These are phyloP conservation scores for Sporophila hypoxantha DNA, from an alignment of 2,113 vertebrate species.

Conservation along the genomic window DNA sequence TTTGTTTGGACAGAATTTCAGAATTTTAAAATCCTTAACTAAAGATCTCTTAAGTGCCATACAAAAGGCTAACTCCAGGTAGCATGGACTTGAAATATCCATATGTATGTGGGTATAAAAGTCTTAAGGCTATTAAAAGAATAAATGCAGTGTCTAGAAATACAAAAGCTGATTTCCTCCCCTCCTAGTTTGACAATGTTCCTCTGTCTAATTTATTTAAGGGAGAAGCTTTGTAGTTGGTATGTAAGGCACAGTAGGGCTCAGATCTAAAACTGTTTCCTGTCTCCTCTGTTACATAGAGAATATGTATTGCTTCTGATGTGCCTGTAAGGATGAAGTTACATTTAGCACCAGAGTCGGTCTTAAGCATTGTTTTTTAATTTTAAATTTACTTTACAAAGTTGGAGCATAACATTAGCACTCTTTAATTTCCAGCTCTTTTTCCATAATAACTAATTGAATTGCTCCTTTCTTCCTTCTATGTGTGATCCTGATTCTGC, in stretches of 20 bases:
- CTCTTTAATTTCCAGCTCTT: constrained; percentile 67
- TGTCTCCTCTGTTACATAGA: not conserved
- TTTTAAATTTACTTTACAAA: constrained; percentile 15
- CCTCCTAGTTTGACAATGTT: not conserved
- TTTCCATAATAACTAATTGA: constrained; percentile 80
- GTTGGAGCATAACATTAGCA: constrained; percentile 59
- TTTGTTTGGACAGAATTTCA: not conserved
- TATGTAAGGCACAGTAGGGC: not conserved
- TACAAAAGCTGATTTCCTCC: not conserved
- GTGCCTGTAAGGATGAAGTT: not conserved
- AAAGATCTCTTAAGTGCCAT: not conserved
- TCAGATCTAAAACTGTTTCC: constrained; percentile 1
- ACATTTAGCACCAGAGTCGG: not conserved
- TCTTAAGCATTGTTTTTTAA: not conserved
- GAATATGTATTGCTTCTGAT: not conserved
- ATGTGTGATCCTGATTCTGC: constrained; percentile 81
- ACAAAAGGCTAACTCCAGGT: not conserved
- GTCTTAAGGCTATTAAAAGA: not conserved
- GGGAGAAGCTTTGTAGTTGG: not conserved
- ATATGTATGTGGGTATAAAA: not conserved
- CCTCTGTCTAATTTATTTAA: not conserved
- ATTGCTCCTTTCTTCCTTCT: constrained; percentile 85
- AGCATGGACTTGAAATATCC: not conserved
- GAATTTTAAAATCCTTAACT: not conserved
- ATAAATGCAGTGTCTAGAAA: not conserved